These are phyloP conservation scores for Haplochromis vanheusdeni DNA, from an alignment of 2,113 vertebrate genomes.

Conservation along the genomic window DNA sequence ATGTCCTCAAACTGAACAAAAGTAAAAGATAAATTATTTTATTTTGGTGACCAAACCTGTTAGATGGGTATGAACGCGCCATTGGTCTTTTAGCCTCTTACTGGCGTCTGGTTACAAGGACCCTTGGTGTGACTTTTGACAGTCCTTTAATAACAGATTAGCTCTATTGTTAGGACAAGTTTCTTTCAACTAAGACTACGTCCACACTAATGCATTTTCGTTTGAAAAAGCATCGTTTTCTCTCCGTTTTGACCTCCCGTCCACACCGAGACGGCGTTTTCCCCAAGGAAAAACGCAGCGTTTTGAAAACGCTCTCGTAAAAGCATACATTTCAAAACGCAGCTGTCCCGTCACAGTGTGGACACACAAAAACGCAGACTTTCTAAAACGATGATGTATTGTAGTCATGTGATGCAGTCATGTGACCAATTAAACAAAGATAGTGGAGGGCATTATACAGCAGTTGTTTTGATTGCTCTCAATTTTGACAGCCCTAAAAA, in stretches of 20 bases:
- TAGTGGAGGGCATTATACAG: background rate
- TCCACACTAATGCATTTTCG: background rate
- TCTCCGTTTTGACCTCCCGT: accelerated
- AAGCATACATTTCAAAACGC: background rate
- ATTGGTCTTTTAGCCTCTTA: background rate
- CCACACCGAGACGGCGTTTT: background rate
- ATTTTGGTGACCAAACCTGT: background rate
- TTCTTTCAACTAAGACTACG: background rate
- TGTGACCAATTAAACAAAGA: background rate
- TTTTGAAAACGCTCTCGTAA: background rate
- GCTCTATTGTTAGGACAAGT: background rate
- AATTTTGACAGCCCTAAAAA: too few species aligned
- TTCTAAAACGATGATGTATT: accelerated
- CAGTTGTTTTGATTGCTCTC: too few species aligned
- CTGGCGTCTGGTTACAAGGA: background rate
- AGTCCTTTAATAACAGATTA: background rate
- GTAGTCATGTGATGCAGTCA: background rate
- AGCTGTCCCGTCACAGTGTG: background rate
- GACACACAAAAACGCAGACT: background rate
- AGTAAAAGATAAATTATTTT: background rate
- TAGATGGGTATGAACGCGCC: background rate
- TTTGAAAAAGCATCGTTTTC: background rate
- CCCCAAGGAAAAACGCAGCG: accelerated
- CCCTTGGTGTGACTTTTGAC: background rate
- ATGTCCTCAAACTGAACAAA: background rate